Evolutionary conservation across 2,113 vertebrate genomes (phyloP).

Genomic region (Toxostoma redivivum): DNA sequence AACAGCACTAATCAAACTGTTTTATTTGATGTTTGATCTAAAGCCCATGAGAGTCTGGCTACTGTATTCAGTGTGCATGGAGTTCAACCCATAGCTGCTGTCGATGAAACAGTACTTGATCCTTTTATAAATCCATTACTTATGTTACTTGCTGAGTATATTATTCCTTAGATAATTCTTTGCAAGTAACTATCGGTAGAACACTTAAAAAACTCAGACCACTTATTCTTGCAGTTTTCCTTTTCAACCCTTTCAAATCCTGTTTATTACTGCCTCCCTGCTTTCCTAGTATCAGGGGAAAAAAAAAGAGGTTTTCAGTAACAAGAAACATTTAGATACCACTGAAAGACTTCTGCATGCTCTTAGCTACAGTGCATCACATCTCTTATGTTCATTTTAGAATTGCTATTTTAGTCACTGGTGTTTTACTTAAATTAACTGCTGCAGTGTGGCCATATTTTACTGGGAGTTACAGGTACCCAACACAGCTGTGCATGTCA

Average conservation of each 20-base stretch:
- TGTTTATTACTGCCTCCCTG: background rate
- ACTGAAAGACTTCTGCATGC: background rate
- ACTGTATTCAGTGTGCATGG: background rate
- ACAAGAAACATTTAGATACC: background rate
- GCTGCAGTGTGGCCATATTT: background rate
- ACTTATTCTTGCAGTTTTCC: background rate
- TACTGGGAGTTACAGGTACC: background rate
- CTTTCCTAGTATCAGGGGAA: background rate
- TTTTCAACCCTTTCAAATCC: background rate
- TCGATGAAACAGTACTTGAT: background rate
- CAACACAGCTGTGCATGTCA: background rate
- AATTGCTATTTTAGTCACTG: background rate
- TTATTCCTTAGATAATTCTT: background rate
- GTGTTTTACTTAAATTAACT: background rate
- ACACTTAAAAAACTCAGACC: background rate
- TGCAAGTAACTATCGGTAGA: background rate
- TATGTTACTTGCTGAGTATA: background rate
- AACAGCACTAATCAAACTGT: background rate
- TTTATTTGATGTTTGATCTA: constrained; percentile 10
- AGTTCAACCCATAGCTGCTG: background rate
- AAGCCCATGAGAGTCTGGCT: background rate
- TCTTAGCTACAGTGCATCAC: background rate
- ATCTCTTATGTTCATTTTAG: background rate
- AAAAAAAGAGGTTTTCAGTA: background rate
- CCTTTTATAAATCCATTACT: background rate